Percentiles rank a stretch among this genome's conserved stretches.
These are phyloP conservation scores for Oncorhynchus mykiss DNA, from an alignment of 2,113 vertebrate species.

Conservation along the genomic window DNA sequence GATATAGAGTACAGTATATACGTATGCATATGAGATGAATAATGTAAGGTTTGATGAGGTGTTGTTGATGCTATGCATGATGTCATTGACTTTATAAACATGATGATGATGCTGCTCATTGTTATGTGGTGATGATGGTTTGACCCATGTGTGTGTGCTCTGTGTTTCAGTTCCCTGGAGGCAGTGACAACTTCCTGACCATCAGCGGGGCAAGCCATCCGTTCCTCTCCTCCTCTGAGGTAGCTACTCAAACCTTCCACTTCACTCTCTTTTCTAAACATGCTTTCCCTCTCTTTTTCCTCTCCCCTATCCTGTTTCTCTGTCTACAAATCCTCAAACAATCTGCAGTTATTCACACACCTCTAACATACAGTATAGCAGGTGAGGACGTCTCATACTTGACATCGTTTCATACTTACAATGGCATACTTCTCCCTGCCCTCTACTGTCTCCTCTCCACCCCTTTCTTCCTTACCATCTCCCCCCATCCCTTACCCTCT, in stretches of 20 bases:
- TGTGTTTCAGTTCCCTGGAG: slow-evolving; percentile 82
- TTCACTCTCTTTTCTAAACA: neutral
- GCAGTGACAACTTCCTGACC: slow-evolving; percentile 86
- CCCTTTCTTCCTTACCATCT: neutral
- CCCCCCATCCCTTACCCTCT: neutral
- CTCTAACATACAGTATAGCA: no score
- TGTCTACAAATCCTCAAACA: no score
- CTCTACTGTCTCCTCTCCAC: neutral
- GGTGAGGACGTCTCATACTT: no score
- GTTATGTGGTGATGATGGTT: neutral
- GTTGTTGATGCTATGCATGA: no score
- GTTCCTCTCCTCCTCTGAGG: slow-evolving; percentile 89
- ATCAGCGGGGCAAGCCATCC: slow-evolving; percentile 84
- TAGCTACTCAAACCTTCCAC: slow-evolving; percentile 40
- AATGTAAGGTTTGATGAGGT: no score
- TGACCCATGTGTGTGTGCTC: neutral
- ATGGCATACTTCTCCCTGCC: no score
- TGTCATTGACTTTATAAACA: neutral
- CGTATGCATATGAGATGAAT: no score
- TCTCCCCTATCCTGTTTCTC: neutral
- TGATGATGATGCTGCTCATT: neutral
- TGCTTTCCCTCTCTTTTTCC: neutral
- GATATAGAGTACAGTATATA: no score
- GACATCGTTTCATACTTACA: no score
- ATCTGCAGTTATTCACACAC: no score